phyloP scores from a whole-genome alignment of 2,113 vertebrate genomes.

The Oncorhynchus nerka region DNA sequence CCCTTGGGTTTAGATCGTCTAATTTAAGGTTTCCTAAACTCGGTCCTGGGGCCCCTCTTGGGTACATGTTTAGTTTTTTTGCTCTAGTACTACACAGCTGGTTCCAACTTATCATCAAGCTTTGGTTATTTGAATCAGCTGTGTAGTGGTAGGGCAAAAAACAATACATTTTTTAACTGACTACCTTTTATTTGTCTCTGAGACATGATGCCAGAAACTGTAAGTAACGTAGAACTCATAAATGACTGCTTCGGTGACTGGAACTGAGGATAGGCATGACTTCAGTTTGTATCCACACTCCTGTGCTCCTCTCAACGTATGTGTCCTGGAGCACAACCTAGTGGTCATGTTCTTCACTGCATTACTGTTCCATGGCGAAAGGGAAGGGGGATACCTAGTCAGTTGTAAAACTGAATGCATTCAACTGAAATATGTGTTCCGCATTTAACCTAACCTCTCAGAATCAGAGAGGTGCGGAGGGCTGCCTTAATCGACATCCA shows the following conservation, averaged over 20 bases:
- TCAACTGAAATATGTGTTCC: too few relatives aligned
- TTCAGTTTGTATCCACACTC: not conserved
- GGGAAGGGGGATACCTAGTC: not conserved
- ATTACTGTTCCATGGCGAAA: not conserved
- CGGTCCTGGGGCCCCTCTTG: too few relatives aligned
- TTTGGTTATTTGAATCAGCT: too few relatives aligned
- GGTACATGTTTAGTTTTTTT: too few relatives aligned
- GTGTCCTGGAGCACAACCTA: conserved; percentile 19
- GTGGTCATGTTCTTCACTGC: conserved; percentile 27
- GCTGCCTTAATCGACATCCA: too few relatives aligned
- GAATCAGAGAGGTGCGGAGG: too few relatives aligned
- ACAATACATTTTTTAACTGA: not conserved
- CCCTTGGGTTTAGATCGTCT: not conserved
- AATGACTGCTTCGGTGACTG: not conserved
- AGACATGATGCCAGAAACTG: not conserved
- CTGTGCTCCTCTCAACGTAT: not conserved
- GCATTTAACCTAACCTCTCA: too few relatives aligned
- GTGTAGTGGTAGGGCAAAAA: too few relatives aligned
- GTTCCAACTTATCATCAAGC: too few relatives aligned
- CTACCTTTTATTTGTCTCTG: not conserved
- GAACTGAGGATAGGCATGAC: not conserved
- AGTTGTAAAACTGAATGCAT: too few relatives aligned
- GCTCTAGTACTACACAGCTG: too few relatives aligned
- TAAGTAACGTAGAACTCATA: not conserved
- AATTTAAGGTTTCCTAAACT: too few relatives aligned